These are phyloP conservation scores for Heliangelus exortis DNA, from an alignment of 2,797 vertebrate species.

Conservation along the genomic window DNA sequence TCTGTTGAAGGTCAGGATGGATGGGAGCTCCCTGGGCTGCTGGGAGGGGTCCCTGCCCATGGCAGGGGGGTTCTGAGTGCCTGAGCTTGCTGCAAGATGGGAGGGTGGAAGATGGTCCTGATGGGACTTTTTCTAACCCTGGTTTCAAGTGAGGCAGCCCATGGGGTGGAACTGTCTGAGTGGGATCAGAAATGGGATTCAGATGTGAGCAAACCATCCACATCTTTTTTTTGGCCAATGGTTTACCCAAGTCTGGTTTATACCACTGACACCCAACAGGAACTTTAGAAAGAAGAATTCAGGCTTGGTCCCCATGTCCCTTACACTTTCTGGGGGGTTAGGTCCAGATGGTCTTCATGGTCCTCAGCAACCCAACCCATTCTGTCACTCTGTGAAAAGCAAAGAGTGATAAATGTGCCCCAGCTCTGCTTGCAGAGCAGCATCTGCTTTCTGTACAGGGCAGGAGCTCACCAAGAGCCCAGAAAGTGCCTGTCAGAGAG, in stretches of 20 bases:
- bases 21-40: too few species aligned
- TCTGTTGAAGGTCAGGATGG: too few species aligned
- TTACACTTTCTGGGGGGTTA: neutral
- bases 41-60: too few species aligned
- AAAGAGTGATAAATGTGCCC: accelerated
- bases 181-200: neutral
- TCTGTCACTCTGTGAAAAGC: too few species aligned
- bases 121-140: neutral
- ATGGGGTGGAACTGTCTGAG: neutral
- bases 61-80: too few species aligned
- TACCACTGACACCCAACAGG: neutral
- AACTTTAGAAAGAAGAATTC: neutral
- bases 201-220: neutral
- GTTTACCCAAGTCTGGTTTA: neutral
- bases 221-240: neutral
- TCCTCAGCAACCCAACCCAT: too few species aligned
- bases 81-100: neutral
- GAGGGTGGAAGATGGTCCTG: neutral
- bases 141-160: neutral
- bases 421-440: neutral
- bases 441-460: accelerated
- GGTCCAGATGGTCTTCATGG: too few species aligned
- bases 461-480: neutral
- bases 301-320: neutral
- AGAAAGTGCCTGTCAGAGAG: neutral